Evolutionary conservation across 2,888 invertebrate genomes (phyloP), one percentile per base, ranked within the genome.

Genomic region (Drosophila anomalata): DNA sequence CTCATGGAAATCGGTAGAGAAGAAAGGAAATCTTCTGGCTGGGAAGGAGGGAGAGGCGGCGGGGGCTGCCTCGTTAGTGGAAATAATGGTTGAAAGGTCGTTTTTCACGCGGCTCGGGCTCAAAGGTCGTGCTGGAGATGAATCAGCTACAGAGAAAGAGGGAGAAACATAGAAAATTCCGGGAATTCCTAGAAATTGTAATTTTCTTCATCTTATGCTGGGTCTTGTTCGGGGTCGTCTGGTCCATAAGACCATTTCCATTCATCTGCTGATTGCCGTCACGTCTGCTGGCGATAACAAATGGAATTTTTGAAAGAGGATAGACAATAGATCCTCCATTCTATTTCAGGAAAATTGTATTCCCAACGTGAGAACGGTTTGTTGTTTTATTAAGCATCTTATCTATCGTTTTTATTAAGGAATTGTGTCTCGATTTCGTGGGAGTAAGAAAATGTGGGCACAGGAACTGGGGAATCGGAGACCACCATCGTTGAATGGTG

Each of bases 41-140:
- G 22, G 53, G 62, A 42, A n/a, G 56, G 61, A 52, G 39, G 26
- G 17, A 17, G 17, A 20, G 42, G 36, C 31, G 60, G 61, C 53
- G 75, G 67, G 79, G 73, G 75, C 75, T 85, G 75, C 71, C 87
- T 82, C 71, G 88, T 83, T 83, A 83, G 88, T 82, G 78, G 79
- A 65, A 73, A 75, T 71, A 79, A 87, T 88, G 65, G 87, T 68
- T 78, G 84, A 84, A 88, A 84, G 84, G 84, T 84, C 88, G 84
- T 86, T 83, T 86, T 84, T 88, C 88, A 87, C 83, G 86, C 88
- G 83, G 74, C 44, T 73, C 69, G 63, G 61, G 74, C 72, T 85
- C 79, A 85, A 85, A 87, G 77, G 82, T 79, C 85, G 82, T 75
- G 62, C 54, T 39, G 22, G 58, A 76, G 85, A 85, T 87, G 86